phyloP scores from a whole-genome alignment of 2,888 invertebrate genomes.

The Agonopterix heracliana region DNA sequence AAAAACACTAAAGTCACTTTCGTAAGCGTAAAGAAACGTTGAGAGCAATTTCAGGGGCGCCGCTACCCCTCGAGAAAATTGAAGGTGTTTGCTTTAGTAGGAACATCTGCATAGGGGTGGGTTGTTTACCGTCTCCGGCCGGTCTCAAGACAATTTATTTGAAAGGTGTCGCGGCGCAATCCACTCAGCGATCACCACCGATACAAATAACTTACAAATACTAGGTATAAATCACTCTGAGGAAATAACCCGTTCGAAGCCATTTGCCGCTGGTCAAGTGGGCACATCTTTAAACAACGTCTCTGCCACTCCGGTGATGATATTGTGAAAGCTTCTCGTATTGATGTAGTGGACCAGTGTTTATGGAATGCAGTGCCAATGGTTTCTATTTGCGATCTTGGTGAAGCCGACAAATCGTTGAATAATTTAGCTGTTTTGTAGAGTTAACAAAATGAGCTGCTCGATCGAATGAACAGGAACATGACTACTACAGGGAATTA shows the following conservation, averaged over 20 bases:
- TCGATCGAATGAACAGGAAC: too few relatives aligned
- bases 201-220: slow-evolving; percentile 53
- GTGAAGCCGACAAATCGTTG: background rate
- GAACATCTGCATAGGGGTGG: slow-evolving; percentile 65
- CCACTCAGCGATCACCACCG: slow-evolving; percentile 52
- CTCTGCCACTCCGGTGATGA: slow-evolving; percentile 25
- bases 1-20: slow-evolving; percentile 38
- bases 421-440: too few relatives aligned
- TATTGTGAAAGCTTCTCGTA: slow-evolving; percentile 37
- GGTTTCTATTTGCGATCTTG: background rate
- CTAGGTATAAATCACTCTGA: slow-evolving; percentile 58
- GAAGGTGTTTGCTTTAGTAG: slow-evolving; percentile 54
- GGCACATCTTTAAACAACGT: slow-evolving; percentile 44
- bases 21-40: slow-evolving; percentile 29
- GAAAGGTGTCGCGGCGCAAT: slow-evolving; percentile 72
- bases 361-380: slow-evolving; percentile 7
- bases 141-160: slow-evolving; percentile 74
- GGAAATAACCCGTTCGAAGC: slow-evolving; percentile 48
- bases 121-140: slow-evolving; percentile 62
- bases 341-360: slow-evolving; percentile 9
- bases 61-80: slow-evolving; percentile 49
- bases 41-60: slow-evolving; percentile 53
- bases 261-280: slow-evolving; percentile 49
- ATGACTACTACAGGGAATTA: too few relatives aligned
- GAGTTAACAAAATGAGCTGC: too few relatives aligned